A percentile compares a stretch with the other conserved stretches of the same genome.
These are phyloP conservation scores for Rhagoletis zephyria DNA, from an alignment of 1,140 invertebrate genomes.

Conservation along the genomic window DNA sequence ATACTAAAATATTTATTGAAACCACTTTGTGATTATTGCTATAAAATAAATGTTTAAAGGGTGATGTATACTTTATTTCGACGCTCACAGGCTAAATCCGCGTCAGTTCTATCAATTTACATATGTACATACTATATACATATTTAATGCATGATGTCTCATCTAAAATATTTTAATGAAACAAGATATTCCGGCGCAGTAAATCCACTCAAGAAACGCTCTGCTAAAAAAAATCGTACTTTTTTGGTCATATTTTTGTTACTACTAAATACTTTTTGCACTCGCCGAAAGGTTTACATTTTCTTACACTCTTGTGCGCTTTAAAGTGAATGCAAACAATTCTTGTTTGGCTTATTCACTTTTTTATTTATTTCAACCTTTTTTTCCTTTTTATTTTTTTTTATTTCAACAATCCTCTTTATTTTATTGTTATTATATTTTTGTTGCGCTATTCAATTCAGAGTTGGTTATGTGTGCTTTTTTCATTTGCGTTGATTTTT, in stretches of 20 bases:
- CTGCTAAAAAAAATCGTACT: no score
- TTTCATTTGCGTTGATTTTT: background rate
- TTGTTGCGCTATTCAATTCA: slow-evolving; percentile 33
- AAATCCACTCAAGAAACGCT: no score
- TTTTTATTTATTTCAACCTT: background rate
- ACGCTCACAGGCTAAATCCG: no score
- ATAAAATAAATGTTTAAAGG: no score
- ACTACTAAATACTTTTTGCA: background rate
- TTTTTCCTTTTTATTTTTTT: no score
- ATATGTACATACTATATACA: slow-evolving; percentile 8
- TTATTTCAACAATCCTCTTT: background rate
- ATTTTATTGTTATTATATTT: slow-evolving; percentile 9
- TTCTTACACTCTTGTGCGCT: background rate
- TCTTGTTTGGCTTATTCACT: slow-evolving; percentile 24
- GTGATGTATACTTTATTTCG: no score
- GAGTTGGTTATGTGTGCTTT: background rate
- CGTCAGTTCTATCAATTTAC: background rate
- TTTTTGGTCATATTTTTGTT: background rate
- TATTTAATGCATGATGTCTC: background rate
- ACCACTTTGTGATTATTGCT: no score
- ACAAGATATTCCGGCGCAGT: no score
- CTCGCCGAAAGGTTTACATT: background rate
- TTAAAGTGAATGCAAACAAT: slow-evolving; percentile 38
- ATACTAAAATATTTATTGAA: no score
- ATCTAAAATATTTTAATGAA: no score